These are phyloP conservation scores for Erynnis tages DNA, from an alignment of 2,888 invertebrate genomes.

Conservation along the genomic window DNA sequence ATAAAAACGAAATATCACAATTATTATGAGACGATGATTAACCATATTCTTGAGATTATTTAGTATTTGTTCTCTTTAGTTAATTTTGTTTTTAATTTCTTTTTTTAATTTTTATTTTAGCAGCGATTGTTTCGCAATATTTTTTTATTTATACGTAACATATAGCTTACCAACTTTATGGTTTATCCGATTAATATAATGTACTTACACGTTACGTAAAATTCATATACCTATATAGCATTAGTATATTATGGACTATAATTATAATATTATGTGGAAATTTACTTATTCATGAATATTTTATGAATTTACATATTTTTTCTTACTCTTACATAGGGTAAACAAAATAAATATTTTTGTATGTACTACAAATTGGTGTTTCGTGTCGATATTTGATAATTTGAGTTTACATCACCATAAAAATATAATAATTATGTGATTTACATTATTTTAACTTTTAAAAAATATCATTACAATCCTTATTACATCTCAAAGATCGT, in stretches of 20 bases:
- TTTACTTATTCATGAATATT: neutral
- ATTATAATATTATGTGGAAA: neutral
- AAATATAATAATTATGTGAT: conserved; percentile 12
- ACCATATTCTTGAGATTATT: no score
- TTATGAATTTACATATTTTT: conserved; percentile 1
- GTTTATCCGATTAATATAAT: no score
- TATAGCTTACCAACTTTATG: no score
- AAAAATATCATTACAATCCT: neutral
- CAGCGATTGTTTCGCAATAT: no score
- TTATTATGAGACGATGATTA: no score
- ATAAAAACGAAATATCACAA: no score
- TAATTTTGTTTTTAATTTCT: no score
- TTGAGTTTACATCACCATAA: conserved; percentile 6
- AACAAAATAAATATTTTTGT: conserved; percentile 12
- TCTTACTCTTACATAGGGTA: neutral
- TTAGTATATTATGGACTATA: neutral
- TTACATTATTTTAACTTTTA: conserved; percentile 4
- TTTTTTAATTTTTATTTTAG: no score
- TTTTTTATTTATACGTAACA: no score
- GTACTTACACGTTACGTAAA: no score
- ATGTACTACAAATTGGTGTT: conserved; percentile 17
- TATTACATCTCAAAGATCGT: neutral
- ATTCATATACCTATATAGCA: no score
- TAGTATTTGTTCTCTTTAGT: no score
- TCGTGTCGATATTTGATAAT: neutral